A percentile compares a stretch with the other conserved stretches of the same genome.
phyloP scores from a whole-genome alignment of 2,888 invertebrate genomes.

The Brachycybe producta region DNA sequence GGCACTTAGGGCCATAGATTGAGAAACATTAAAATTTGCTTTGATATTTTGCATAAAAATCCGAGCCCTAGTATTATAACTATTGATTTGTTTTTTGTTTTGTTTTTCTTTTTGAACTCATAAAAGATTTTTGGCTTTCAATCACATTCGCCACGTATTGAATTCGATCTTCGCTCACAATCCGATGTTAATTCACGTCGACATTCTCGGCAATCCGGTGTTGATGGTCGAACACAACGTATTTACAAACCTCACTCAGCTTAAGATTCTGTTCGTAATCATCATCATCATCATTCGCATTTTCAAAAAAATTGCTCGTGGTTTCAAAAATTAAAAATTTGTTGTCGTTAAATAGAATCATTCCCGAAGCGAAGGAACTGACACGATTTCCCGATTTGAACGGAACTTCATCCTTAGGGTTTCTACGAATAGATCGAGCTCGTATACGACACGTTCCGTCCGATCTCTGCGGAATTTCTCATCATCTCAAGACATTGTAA shows the following conservation, averaged over 20 bases:
- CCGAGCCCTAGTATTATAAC: no score
- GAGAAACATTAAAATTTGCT: no score
- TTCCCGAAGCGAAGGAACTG: conserved; percentile 72
- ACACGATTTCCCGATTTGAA: conserved; percentile 68
- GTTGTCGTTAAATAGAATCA: conserved; percentile 44
- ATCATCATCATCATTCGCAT: no score
- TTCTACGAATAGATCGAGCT: conserved; percentile 69
- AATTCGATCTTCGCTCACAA: conserved; percentile 54
- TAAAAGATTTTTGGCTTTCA: conserved; percentile 69
- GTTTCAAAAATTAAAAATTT: neutral
- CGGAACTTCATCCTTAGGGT: conserved; percentile 62
- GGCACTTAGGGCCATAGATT: no score
- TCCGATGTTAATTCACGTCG: conserved; percentile 55
- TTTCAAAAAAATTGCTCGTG: conserved; percentile 15
- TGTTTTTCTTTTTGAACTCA: neutral
- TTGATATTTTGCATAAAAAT: no score
- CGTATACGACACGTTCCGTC: conserved; percentile 56
- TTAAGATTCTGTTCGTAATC: conserved; percentile 64
- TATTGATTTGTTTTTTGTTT: no score
- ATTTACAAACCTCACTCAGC: conserved; percentile 59
- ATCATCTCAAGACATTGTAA: conserved; percentile 71
- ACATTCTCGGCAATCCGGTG: conserved; percentile 72
- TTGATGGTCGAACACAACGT: conserved; percentile 53
- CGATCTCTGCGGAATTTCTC: conserved; percentile 61
- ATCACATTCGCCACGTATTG: conserved; percentile 63